These are phyloP conservation scores for Cetoscarus ocellatus DNA, from an alignment of 2,797 vertebrate species.

Conservation along the genomic window DNA sequence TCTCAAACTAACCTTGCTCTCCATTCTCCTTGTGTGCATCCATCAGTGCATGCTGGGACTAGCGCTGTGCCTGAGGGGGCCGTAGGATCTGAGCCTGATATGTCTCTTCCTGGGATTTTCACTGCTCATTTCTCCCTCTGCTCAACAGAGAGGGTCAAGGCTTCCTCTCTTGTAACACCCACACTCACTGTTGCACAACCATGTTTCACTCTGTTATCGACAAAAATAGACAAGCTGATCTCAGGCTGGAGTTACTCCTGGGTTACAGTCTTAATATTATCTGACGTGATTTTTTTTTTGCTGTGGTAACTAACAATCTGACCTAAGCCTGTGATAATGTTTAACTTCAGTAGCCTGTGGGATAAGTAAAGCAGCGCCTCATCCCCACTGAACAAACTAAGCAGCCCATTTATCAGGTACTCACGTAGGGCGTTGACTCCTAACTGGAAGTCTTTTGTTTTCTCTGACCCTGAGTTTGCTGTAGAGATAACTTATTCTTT, in stretches of 20 bases:
- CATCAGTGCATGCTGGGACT: conserved; percentile 74
- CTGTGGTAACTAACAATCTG: background rate
- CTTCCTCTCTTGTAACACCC: conserved; percentile 53
- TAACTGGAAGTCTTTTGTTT: conserved; percentile 55
- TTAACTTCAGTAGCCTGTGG: conserved; percentile 45
- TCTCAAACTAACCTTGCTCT: conserved; percentile 35
- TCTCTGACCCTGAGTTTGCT: conserved; percentile 58
- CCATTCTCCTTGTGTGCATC: conserved; percentile 52
- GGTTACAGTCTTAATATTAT: conserved; percentile 2
- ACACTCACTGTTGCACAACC: conserved; percentile 69
- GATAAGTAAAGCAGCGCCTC: conserved; percentile 11
- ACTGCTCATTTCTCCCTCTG: conserved; percentile 57
- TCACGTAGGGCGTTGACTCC: conserved; percentile 18
- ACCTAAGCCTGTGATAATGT: conserved; percentile 34
- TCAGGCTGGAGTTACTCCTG: conserved; percentile 34
- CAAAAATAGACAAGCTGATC: conserved; percentile 44
- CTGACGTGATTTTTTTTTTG: background rate
- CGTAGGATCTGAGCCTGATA: conserved; percentile 58
- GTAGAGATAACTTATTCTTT: conserved; percentile 45
- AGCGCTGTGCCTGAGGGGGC: conserved; percentile 74
- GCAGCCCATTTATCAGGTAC: conserved; percentile 43
- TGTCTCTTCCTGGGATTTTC: conserved; percentile 68
- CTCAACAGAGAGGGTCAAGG: conserved; percentile 61
- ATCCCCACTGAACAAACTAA: background rate
- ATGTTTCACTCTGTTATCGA: conserved; percentile 36